These are phyloP conservation scores for Lepidochrysops patricia DNA, from an alignment of 2,888 invertebrate genomes.

Conservation along the genomic window DNA sequence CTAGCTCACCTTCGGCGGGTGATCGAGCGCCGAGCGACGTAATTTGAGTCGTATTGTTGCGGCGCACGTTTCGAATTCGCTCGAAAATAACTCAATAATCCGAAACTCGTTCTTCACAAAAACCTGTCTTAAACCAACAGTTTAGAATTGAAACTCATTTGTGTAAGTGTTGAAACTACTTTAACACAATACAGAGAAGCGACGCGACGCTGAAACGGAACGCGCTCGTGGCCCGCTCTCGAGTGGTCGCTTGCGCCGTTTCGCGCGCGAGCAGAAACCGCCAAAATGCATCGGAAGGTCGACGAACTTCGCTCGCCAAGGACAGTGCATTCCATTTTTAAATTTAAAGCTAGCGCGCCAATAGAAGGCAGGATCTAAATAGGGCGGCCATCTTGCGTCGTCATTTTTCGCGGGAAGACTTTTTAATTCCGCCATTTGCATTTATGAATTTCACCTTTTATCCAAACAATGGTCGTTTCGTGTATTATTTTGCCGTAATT, in stretches of 20 bases:
- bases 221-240: constrained; percentile 33
- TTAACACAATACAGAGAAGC: constrained; percentile 23
- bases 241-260: constrained; percentile 39
- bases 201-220: constrained; percentile 29
- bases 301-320: constrained; percentile 66
- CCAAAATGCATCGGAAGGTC: constrained; percentile 74
- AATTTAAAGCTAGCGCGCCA: constrained; percentile 70
- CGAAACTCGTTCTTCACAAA: constrained; percentile 20
- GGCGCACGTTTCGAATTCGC: constrained; percentile 24
- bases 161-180: constrained; percentile 23
- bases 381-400: constrained; percentile 67
- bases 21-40: constrained; percentile 25
- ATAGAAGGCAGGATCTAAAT: constrained; percentile 71
- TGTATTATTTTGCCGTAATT: constrained; percentile 66
- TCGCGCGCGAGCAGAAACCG: constrained; percentile 46
- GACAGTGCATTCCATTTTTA: constrained; percentile 74
- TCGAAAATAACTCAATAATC: constrained; percentile 18
- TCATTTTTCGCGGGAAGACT: constrained; percentile 55
- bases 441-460: constrained; percentile 50
- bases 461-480: constrained; percentile 53
- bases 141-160: constrained; percentile 28
- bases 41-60: constrained; percentile 22
- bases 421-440: constrained; percentile 51
- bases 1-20: constrained; percentile 35
- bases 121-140: constrained; percentile 26